Percentiles rank a stretch among this genome's conserved stretches.
phyloP scores from a whole-genome alignment of 2,113 vertebrate genomes.

The Menura novaehollandiae region DNA sequence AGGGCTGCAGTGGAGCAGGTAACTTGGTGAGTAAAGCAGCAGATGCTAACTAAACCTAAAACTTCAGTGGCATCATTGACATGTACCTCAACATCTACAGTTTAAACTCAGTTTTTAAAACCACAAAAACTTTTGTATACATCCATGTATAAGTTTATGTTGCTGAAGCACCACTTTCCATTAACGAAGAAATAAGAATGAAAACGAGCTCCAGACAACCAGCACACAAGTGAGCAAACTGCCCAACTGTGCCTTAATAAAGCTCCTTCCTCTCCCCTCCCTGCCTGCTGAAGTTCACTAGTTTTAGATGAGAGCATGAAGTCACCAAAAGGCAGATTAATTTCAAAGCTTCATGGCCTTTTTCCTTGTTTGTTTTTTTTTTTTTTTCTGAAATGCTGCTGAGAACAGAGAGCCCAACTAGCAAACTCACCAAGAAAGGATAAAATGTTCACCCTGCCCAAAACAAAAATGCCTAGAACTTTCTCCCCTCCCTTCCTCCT shows the following conservation, averaged over 20 bases:
- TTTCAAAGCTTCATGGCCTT: not conserved
- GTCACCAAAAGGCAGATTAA: not conserved
- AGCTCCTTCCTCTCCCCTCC: not conserved
- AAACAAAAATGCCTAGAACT: not conserved
- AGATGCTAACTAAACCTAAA: not conserved
- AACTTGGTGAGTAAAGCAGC: not conserved
- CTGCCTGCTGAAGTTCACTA: not conserved
- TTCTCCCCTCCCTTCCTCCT: not conserved
- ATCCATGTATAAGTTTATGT: not conserved
- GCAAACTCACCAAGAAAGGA: not conserved
- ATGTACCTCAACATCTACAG: not conserved
- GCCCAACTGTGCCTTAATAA: not conserved
- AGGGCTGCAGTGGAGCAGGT: not conserved
- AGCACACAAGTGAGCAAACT: not conserved
- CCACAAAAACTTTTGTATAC: not conserved
- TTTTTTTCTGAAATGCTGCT: not conserved
- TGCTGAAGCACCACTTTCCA: not conserved
- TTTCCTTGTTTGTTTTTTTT: too few species aligned
- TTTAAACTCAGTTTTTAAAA: not conserved
- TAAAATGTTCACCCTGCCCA: not conserved
- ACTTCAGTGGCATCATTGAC: not conserved
- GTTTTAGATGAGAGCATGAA: not conserved
- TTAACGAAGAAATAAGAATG: not conserved
- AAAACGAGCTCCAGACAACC: not conserved
- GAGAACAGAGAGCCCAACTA: not conserved